Conservation (phyloP, 2,113 vertebrate species). For the Glareola pratincola region DNA sequence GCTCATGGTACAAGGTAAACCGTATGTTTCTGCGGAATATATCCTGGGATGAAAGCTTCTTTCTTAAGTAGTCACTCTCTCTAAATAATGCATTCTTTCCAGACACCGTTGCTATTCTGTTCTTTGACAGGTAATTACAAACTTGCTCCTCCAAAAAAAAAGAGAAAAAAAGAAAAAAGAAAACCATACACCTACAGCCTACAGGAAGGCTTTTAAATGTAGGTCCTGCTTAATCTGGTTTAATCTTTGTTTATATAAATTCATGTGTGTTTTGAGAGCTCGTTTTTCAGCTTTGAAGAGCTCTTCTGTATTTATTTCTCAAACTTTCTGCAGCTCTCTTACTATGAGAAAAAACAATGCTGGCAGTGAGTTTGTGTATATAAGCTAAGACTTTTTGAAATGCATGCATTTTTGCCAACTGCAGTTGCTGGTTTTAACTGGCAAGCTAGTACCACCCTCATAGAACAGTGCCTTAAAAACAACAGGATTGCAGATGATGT, state of each 20-base stretch:
- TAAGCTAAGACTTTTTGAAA: not conserved
- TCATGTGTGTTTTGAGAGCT: not conserved
- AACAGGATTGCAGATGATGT: not conserved
- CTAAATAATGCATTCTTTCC: conserved; percentile 54
- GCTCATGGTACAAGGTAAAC: conserved; percentile 18
- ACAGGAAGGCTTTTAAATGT: conserved; percentile 15
- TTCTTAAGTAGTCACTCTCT: conserved; percentile 35
- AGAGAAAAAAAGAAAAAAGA: not conserved
- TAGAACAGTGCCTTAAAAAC: not conserved
- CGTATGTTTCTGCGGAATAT: conserved; percentile 29
- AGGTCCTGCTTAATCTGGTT: not conserved
- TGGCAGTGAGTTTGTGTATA: not conserved
- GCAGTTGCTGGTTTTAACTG: not conserved
- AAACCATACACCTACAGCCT: not conserved
- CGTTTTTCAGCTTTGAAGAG: not conserved
- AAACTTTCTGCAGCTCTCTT: not conserved
- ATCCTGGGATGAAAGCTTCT: conserved; percentile 49
- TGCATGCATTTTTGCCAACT: not conserved
- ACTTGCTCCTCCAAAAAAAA: not conserved
- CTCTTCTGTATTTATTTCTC: not conserved
- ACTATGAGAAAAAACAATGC: not conserved
- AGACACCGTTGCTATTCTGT: conserved; percentile 23
- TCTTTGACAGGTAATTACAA: conserved; percentile 44
- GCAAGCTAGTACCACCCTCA: not conserved
- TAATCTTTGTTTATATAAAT: not conserved